A percentile compares a stretch with the other conserved stretches of the same genome.
These are phyloP conservation scores for Brachionus rubens DNA, from an alignment of 1,140 invertebrate species.

Conservation along the genomic window DNA sequence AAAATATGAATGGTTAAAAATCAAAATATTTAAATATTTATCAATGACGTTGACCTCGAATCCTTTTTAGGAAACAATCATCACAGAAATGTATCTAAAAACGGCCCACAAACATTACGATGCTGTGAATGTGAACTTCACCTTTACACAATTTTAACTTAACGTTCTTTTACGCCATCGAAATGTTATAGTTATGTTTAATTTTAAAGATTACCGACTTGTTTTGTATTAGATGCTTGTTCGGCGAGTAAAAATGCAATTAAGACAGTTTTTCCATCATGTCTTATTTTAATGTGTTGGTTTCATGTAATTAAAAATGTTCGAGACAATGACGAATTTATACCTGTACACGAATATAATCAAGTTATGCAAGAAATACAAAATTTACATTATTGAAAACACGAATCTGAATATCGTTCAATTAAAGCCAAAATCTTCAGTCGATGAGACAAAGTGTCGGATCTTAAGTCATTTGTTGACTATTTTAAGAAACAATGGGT, in stretches of 20 bases:
- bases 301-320: constrained; percentile 16
- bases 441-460: background rate
- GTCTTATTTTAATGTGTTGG: background rate
- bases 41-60: no score
- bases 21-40: no score
- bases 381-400: background rate
- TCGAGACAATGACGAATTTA: background rate
- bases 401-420: background rate
- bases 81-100: no score
- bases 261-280: constrained; percentile 1
- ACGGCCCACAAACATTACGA: no score
- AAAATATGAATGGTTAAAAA: no score
- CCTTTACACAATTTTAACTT: no score
- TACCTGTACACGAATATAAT: constrained; percentile 12
- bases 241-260: background rate
- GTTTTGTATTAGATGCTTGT: background rate
- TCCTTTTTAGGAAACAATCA: no score
- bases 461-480: background rate
- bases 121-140: no score
- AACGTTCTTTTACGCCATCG: no score
- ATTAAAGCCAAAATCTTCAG: background rate
- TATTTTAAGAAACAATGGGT: background rate
- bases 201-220: no score
- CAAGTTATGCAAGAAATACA: background rate
- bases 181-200: no score